Conservation (phyloP, 2,113 vertebrate species). For the Acinonyx jubatus region DNA sequence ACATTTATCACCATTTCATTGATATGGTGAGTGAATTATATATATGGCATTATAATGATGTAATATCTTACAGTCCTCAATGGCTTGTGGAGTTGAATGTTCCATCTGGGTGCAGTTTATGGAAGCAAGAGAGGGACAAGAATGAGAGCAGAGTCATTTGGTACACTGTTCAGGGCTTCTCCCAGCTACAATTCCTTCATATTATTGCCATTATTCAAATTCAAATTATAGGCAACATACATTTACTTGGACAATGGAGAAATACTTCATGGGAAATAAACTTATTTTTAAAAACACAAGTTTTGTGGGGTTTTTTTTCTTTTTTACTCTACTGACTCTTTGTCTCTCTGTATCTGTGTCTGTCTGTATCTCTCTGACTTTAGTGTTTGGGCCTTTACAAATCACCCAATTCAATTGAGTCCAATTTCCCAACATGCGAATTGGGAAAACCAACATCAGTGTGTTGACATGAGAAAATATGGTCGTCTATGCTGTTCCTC, state of each 20-base stretch:
- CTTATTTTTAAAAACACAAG: neutral
- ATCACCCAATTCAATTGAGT: neutral
- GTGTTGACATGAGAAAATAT: neutral
- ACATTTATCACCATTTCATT: constrained; percentile 82
- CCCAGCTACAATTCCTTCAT: neutral
- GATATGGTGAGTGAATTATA: constrained; percentile 83
- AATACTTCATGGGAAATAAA: neutral
- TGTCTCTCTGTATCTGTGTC: neutral
- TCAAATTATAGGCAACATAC: neutral
- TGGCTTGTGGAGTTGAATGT: constrained; percentile 70
- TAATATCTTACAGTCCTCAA: constrained; percentile 79
- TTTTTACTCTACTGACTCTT: neutral
- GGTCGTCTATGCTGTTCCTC: neutral
- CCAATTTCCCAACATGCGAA: neutral
- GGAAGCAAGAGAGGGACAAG: neutral
- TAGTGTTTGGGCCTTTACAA: neutral
- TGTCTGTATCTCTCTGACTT: neutral
- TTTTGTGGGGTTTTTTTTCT: neutral
- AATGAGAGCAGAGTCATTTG: constrained; percentile 39
- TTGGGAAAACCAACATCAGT: neutral
- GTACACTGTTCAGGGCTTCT: neutral
- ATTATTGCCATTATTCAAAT: constrained; percentile 21
- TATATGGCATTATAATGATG: constrained; percentile 79
- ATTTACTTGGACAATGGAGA: neutral
- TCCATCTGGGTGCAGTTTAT: constrained; percentile 64